A percentile compares a stretch with the other conserved stretches of the same genome.
Evolutionary conservation across 1,140 invertebrate species (phyloP).

Genomic region (Drosophila truncata): DNA sequence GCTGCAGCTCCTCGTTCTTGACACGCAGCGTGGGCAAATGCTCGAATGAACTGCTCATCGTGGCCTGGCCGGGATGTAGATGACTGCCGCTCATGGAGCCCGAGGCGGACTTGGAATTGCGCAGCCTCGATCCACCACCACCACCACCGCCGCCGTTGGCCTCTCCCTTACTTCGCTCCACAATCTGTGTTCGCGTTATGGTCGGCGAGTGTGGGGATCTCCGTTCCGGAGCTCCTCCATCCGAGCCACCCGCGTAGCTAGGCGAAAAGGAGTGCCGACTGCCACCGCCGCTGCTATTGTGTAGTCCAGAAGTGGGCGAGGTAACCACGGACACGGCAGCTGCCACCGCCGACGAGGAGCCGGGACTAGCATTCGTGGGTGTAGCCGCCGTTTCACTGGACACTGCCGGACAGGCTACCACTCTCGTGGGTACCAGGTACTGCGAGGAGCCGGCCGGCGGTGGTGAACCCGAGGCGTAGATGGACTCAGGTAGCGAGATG

Average conservation of each 20-base stretch:
- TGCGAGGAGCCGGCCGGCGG: slow-evolving; percentile 81
- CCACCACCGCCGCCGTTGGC: slow-evolving; percentile 35
- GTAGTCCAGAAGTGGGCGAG: slow-evolving; percentile 52
- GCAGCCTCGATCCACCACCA: slow-evolving; percentile 55
- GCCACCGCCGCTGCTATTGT: slow-evolving; percentile 34
- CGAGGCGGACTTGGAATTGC: slow-evolving; percentile 72
- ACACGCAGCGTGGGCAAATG: slow-evolving; percentile 85
- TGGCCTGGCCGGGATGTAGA: slow-evolving; percentile 65
- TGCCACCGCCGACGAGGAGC: slow-evolving; percentile 26
- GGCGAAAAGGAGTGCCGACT: slow-evolving; percentile 66
- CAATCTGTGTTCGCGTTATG: slow-evolving; percentile 30
- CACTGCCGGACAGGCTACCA: slow-evolving; percentile 58
- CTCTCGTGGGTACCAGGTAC: slow-evolving; percentile 77
- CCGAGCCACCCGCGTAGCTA: slow-evolving; percentile 60
- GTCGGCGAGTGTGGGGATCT: slow-evolving; percentile 64
- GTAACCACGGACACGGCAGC: slow-evolving; percentile 70
- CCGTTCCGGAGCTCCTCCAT: slow-evolving; percentile 57
- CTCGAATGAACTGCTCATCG: slow-evolving; percentile 78
- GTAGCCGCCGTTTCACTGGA: slow-evolving; percentile 68
- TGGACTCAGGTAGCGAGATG: slow-evolving; percentile 81
- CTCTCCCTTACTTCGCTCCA: slow-evolving; percentile 41
- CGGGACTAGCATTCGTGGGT: slow-evolving; percentile 62
- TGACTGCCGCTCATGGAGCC: slow-evolving; percentile 49
- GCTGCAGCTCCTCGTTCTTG: slow-evolving; percentile 86
- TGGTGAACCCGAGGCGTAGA: slow-evolving; percentile 80